phyloP scores from a whole-genome alignment of 2,888 invertebrate species.

The Archaeoteleia sp. region DNA sequence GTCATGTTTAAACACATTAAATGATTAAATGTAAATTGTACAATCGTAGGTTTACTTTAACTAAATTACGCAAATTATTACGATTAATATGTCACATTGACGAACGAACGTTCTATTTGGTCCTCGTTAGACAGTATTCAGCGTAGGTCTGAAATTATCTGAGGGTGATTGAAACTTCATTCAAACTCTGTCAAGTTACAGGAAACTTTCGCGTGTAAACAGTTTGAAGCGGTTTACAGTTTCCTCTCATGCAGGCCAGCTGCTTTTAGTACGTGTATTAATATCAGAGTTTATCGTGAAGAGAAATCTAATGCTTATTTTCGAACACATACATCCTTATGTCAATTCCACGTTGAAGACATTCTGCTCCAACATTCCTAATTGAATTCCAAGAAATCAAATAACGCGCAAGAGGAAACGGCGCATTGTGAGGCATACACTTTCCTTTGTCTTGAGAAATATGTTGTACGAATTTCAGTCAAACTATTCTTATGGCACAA shows the following conservation, averaged over 20 bases:
- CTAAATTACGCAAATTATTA: no score
- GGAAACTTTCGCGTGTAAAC: conserved; percentile 46
- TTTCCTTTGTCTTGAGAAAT: no score
- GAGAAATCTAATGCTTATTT: conserved; percentile 16
- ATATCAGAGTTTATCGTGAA: conserved; percentile 19
- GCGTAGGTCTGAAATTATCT: conserved; percentile 52
- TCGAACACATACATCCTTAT: conserved; percentile 6
- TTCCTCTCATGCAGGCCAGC: conserved; percentile 13
- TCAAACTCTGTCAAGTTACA: conserved; percentile 49
- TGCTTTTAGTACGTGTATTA: conserved; percentile 14
- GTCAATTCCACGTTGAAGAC: background rate
- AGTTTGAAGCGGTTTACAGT: conserved; percentile 42
- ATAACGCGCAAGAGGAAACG: no score
- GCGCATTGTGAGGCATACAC: no score
- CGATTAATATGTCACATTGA: background rate
- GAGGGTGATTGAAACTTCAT: conserved; percentile 56
- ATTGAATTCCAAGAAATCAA: conserved; percentile 17
- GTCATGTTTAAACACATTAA: no score
- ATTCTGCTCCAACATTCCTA: background rate
- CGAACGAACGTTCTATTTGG: background rate
- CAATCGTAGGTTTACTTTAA: no score
- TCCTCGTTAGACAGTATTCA: conserved; percentile 55
- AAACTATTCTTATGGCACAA: no score
- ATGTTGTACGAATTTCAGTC: no score
- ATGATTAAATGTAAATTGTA: no score